Conservation (phyloP, 2,113 vertebrate species). For the Halichoerus grypus region DNA sequence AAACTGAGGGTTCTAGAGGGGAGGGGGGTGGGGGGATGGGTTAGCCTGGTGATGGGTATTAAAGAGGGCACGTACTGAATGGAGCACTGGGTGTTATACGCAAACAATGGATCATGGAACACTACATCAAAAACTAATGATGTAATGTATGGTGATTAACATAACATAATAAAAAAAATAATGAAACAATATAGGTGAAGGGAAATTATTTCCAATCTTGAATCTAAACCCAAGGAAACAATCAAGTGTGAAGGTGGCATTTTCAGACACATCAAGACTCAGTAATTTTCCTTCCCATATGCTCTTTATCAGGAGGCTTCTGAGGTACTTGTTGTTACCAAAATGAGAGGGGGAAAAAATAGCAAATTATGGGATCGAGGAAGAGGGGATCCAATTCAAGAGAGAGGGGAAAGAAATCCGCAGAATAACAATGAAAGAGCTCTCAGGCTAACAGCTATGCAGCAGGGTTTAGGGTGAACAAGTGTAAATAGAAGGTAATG, state of each 20-base stretch:
- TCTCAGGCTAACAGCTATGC: not conserved
- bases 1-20: too few species aligned
- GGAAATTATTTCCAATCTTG: not conserved
- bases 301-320: not conserved
- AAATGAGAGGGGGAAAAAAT: not conserved
- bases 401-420: not conserved
- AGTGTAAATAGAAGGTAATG: not conserved
- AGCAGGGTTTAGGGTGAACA: not conserved
- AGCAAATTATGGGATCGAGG: not conserved
- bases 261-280: not conserved
- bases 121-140: too few species aligned
- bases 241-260: not conserved
- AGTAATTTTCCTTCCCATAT: not conserved
- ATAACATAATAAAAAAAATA: not conserved
- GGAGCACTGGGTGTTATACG: too few species aligned
- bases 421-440: not conserved
- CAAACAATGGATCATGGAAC: too few species aligned
- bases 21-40: too few species aligned
- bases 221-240: not conserved
- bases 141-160: too few species aligned
- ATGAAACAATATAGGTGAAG: not conserved
- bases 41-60: too few species aligned
- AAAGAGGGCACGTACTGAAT: too few species aligned
- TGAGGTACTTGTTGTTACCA: not conserved
- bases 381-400: not conserved